Conservation (phyloP, 1,140 invertebrate genomes). For the Heliothis subflexa region DNA sequence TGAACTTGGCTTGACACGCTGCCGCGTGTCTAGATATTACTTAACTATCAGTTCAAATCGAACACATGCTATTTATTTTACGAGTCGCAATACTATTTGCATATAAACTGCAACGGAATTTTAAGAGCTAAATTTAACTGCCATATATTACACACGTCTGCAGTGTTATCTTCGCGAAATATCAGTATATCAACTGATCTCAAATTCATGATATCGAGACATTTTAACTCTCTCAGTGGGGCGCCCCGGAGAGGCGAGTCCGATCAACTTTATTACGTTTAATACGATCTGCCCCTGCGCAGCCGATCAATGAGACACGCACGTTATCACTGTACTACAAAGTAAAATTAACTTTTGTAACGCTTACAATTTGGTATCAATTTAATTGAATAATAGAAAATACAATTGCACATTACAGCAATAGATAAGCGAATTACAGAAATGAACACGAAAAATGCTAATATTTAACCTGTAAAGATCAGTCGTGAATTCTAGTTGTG, state of each 20-base stretch:
- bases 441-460: no score
- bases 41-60: neutral
- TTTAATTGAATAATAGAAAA: neutral
- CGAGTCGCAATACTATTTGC: neutral
- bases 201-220: neutral
- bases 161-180: constrained; percentile 8
- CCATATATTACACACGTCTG: constrained; percentile 14
- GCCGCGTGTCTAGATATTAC: no score
- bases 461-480: no score
- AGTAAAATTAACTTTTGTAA: neutral
- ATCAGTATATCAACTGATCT: constrained; percentile 1
- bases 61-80: neutral
- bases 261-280: neutral
- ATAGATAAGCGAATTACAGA: no score
- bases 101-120: neutral
- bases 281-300: constrained; percentile 13
- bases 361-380: neutral
- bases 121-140: constrained; percentile 3
- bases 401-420: no score
- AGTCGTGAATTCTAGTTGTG: no score
- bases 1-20: no score
- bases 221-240: constrained; percentile 21
- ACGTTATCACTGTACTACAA: neutral
- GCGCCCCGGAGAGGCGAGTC: neutral
- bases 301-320: constrained; percentile 27